phyloP scores from a whole-genome alignment of 2,113 vertebrate genomes.

The Buteo buteo region DNA sequence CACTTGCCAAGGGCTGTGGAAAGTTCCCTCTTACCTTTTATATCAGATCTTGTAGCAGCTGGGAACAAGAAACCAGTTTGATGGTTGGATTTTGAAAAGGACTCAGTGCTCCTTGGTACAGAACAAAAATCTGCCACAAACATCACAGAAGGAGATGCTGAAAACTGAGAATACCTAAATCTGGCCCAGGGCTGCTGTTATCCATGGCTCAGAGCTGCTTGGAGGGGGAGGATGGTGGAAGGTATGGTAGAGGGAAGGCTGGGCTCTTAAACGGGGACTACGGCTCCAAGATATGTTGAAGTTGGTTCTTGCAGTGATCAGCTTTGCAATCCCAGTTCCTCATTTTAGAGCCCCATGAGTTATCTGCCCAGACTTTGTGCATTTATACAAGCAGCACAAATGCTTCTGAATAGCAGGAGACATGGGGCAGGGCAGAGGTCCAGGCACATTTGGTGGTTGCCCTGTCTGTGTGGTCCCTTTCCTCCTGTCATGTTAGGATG shows the following conservation, averaged over 20 bases:
- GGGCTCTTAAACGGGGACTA: not conserved
- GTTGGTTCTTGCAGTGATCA: not conserved
- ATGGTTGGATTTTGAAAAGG: not conserved
- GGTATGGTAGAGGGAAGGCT: not conserved
- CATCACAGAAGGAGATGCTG: not conserved
- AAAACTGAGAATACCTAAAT: not conserved
- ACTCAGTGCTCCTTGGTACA: not conserved
- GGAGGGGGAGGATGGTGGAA: not conserved
- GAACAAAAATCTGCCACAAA: not conserved
- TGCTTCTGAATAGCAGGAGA: not conserved
- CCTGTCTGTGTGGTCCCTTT: not conserved
- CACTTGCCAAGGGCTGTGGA: not conserved
- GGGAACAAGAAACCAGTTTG: not conserved
- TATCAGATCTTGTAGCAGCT: not conserved
- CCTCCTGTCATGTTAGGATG: not conserved
- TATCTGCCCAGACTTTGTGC: not conserved
- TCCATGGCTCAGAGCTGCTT: not conserved
- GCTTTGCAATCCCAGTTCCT: not conserved
- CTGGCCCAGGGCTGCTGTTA: not conserved
- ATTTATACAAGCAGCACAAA: not conserved
- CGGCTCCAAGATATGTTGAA: rapidly evolving
- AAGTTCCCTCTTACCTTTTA: not conserved
- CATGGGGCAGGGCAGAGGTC: not conserved
- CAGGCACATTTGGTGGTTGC: not conserved
- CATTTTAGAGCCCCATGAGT: not conserved